Percentiles rank a stretch among this genome's conserved stretches.
Conservation (phyloP, 53 echinoderm and acorn worm species). For the Temnopleurus reevesii region DNA sequence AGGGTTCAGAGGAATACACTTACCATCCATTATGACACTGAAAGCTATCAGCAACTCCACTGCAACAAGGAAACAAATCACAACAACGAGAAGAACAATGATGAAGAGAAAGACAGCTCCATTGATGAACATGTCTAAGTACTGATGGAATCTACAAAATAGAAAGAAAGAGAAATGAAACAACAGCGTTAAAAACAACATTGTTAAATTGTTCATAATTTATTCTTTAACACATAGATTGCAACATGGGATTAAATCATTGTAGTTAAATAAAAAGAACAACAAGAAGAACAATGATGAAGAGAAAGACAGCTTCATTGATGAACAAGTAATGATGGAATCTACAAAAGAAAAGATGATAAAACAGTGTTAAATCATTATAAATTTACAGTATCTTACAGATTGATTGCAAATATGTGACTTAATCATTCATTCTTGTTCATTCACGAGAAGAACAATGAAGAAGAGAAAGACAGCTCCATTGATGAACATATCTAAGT, state of each 20-base stretch:
- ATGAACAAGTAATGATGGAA: conserved; percentile 73
- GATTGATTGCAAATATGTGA: no score
- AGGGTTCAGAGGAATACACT: not conserved
- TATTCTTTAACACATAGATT: no score
- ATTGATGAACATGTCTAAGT: conserved; percentile 76
- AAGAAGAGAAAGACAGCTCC: conserved; percentile 69
- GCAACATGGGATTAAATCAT: conserved; percentile 67
- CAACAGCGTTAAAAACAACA: no score
- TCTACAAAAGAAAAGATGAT: not conserved
- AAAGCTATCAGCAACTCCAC: conserved; percentile 69
- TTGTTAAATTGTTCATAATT: no score
- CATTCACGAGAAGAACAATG: conserved; percentile 67
- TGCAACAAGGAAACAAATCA: conserved; percentile 69
- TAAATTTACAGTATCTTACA: no score
- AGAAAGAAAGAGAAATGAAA: not conserved
- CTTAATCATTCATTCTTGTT: no score
- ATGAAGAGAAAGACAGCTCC: conserved; percentile 69
- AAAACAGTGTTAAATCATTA: no score
- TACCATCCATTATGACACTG: conserved; percentile 23
- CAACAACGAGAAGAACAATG: conserved; percentile 62
- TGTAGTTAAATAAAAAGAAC: no score
- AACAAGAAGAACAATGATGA: conserved; percentile 63
- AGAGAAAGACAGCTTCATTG: conserved; percentile 74
- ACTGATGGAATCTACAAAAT: conserved; percentile 54
- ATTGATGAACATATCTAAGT: conserved; percentile 76